Base-by-base conservation (phyloP, 2,888 invertebrate species). In the Drosophila emarginata region DNA sequence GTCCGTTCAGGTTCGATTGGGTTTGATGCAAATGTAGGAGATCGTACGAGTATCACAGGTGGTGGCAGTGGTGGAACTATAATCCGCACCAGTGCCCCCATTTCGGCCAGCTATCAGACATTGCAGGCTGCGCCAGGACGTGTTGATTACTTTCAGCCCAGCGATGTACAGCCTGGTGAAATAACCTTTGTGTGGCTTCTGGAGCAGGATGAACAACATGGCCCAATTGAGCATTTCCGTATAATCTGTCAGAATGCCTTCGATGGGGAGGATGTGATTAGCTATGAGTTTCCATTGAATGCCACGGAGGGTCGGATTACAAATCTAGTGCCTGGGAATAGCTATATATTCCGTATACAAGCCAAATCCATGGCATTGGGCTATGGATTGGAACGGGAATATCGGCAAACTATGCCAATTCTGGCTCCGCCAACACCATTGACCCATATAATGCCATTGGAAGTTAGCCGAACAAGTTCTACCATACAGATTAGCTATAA, bases 291-390 rank as follows among this genome's bases (percentile, higher is more conserved):
- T 83, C 93, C 93, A 14, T 93, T 96, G 0, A 93, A 92, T 73
- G 95, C 95, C 74, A 93, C 94, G 7, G 93, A 93, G 28, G 96
- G 96, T 2, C 92, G 94, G 5, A 95, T 97, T 76, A 92, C 93
- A 73, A 94, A 94, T 37, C 92, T 98, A 66, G 92, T 94, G 72
- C 97, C 98, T 1, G 97, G 97, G 61, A 95, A 94, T 87, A 94
- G 94, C 0, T 98, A 98, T 92, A 92, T 94, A 60, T 97, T 97
- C 92, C 93, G 94, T 71, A 95, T 98, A 87, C 96, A 96, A 91
- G 98, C 95, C 0, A 96, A 96, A 91, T 97, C 97, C 11, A 94
- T 97, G 63, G 97, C 97, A 6, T 95, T 94, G 87, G 96, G 97
- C 9, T 95, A 94, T 84, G 96, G 96, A 0, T 94, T 94, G 1